These are phyloP conservation scores for Lasioglossum albipes DNA, from an alignment of 1,140 invertebrate genomes.

Conservation along the genomic window DNA sequence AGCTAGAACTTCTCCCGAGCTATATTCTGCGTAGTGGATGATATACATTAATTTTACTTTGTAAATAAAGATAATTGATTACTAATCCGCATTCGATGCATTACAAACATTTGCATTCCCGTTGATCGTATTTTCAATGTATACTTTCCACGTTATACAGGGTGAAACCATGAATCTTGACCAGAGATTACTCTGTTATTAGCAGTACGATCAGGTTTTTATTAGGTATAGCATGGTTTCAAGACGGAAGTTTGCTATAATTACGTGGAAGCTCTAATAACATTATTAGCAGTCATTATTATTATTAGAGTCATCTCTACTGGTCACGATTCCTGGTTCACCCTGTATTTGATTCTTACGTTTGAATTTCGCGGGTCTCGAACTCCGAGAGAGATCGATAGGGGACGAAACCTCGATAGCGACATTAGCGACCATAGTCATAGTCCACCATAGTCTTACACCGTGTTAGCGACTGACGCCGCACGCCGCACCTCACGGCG, in stretches of 20 bases:
- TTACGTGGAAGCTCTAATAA: no score
- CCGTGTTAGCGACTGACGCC: conserved; percentile 1
- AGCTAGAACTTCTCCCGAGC: not conserved
- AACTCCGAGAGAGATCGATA: not conserved
- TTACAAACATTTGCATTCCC: not conserved
- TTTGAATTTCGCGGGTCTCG: conserved; percentile 17
- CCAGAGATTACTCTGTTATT: no score
- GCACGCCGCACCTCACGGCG: not conserved
- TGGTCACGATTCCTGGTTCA: no score
- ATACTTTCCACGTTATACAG: no score
- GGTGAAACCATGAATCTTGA: no score
- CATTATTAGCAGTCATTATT: no score
- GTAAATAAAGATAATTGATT: conserved; percentile 43
- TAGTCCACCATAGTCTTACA: no score
- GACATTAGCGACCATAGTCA: not conserved
- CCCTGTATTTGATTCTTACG: not conserved
- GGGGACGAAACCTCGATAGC: not conserved
- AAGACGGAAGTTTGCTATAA: no score
- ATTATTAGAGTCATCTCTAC: no score
- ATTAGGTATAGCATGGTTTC: no score
- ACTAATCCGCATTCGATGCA: not conserved
- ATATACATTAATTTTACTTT: conserved; percentile 26
- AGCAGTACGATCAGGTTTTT: no score
- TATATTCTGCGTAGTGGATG: conserved; percentile 7
- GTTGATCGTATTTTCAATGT: no score